Conservation (phyloP, 2,113 vertebrate genomes). For the Ophthalmolycus amberensis region DNA sequence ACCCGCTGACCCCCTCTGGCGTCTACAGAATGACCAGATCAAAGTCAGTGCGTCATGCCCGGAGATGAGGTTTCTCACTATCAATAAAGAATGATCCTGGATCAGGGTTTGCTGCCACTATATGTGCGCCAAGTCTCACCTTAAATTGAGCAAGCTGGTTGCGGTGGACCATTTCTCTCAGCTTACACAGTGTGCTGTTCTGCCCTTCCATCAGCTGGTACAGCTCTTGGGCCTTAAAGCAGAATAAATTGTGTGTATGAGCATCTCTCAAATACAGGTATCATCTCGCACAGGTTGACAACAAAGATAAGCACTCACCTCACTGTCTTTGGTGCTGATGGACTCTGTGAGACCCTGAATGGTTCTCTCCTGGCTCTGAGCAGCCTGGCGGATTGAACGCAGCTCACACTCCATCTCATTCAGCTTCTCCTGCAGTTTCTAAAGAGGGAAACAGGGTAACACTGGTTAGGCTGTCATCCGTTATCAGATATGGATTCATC, state of each 20-base stretch:
- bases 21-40: constrained; percentile 53
- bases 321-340: constrained; percentile 88
- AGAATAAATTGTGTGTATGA: constrained; percentile 2
- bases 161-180: constrained; percentile 89
- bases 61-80: background rate
- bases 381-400: constrained; percentile 85
- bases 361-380: constrained; percentile 87
- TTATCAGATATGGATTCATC: background rate
- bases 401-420: constrained; percentile 90
- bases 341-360: constrained; percentile 90
- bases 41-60: constrained; percentile 10
- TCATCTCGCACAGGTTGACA: background rate
- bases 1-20: constrained; percentile 62
- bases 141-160: constrained; percentile 86
- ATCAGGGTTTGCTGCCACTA: background rate
- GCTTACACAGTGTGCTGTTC: constrained; percentile 90
- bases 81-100: background rate
- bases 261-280: background rate
- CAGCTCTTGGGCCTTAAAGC: constrained; percentile 87
- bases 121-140: constrained; percentile 69
- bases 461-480: background rate
- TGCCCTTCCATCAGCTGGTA: constrained; percentile 91
- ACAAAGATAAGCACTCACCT: constrained; percentile 81
- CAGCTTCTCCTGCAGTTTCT: constrained; percentile 94
- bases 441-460: background rate